phyloP scores from a whole-genome alignment of 2,888 invertebrate genomes.

The Drosophila macrospina region DNA sequence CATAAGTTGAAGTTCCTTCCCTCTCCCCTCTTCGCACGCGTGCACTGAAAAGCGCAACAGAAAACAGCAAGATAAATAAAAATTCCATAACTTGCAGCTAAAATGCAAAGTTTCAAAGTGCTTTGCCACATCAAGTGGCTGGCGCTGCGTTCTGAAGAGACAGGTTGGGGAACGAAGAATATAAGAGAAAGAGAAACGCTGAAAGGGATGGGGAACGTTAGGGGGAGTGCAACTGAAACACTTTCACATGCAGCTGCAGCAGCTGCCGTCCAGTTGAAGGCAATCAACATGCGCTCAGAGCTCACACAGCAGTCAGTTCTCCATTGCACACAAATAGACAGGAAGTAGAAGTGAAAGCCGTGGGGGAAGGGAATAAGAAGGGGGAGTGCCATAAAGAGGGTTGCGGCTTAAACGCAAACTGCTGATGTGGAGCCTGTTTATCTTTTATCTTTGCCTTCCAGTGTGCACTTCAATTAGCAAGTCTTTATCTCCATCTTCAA shows the following conservation, averaged over 20 bases:
- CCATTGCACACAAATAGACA: slow-evolving; percentile 30
- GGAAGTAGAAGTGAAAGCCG: slow-evolving; percentile 22
- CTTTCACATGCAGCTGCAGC: slow-evolving; percentile 43
- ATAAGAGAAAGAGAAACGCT: not conserved
- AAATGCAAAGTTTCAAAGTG: slow-evolving; percentile 62
- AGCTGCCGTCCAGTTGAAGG: slow-evolving; percentile 45
- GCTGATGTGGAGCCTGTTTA: slow-evolving; percentile 24
- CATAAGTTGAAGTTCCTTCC: slow-evolving; percentile 23
- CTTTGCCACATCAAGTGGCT: slow-evolving; percentile 49
- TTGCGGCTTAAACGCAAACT: slow-evolving; percentile 27
- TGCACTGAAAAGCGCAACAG: slow-evolving; percentile 20
- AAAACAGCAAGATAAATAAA: slow-evolving; percentile 36
- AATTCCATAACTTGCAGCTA: slow-evolving; percentile 61
- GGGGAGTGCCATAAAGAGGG: not conserved
- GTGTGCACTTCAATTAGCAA: slow-evolving; percentile 43
- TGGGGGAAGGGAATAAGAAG: not conserved
- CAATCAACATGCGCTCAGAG: slow-evolving; percentile 44
- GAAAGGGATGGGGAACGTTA: not conserved
- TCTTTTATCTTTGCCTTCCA: slow-evolving; percentile 32
- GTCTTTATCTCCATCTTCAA: slow-evolving; percentile 3
- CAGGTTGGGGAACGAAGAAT: not conserved
- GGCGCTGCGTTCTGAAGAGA: slow-evolving; percentile 2
- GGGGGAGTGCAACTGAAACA: slow-evolving; percentile 20
- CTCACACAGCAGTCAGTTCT: slow-evolving; percentile 18
- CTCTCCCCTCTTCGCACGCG: not conserved